phyloP scores from a whole-genome alignment of 2,113 vertebrate species.

The Myodes glareolus region DNA sequence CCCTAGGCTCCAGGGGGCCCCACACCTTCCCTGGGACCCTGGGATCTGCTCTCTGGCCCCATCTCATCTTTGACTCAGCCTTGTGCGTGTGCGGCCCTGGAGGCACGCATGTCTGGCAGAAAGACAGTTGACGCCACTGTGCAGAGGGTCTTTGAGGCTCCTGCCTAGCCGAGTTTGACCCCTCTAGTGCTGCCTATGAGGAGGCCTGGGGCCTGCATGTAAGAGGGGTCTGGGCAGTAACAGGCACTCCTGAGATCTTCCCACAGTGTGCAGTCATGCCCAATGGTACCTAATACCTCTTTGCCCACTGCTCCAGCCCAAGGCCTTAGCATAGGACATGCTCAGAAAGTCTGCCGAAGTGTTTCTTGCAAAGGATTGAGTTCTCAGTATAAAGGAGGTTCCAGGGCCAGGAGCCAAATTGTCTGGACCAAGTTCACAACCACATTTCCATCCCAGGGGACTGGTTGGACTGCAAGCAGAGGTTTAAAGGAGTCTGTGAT shows the following conservation, averaged over 20 bases:
- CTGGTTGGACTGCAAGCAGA: not conserved
- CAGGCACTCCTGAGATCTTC: not conserved
- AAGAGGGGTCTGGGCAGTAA: not conserved
- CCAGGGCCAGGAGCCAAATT: not conserved
- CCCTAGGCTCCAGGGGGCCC: not conserved
- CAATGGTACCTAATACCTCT: not conserved
- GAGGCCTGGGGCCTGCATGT: not conserved
- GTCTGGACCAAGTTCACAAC: not conserved
- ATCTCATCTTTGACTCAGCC: not conserved
- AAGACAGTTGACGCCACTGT: not conserved
- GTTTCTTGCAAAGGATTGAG: not conserved
- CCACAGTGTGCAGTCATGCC: not conserved
- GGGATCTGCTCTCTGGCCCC: not conserved
- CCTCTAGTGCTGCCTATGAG: not conserved
- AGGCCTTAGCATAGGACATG: not conserved
- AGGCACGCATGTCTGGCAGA: not conserved
- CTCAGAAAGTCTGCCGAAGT: not conserved
- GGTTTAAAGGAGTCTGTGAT: not conserved
- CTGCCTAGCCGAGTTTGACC: not conserved
- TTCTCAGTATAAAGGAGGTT: not conserved
- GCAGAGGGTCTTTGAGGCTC: not conserved
- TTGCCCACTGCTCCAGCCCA: fast-evolving
- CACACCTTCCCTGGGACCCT: not conserved
- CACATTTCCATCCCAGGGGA: not conserved
- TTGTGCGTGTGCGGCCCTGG: not conserved